phyloP scores from a whole-genome alignment of 2,113 vertebrate species.

The Sakesphorus luctuosus region DNA sequence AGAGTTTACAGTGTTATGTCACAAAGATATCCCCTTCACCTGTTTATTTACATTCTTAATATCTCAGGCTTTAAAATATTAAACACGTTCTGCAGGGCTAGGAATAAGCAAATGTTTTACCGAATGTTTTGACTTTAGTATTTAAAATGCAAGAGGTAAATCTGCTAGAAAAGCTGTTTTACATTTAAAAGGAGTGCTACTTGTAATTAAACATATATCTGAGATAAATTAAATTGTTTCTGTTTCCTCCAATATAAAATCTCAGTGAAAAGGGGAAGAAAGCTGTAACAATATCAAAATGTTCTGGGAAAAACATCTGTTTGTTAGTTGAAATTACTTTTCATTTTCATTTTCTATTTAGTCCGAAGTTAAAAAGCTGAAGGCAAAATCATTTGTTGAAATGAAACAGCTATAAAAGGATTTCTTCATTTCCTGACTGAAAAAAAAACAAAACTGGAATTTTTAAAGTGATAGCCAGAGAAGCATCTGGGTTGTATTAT shows the following conservation, averaged over 20 bases:
- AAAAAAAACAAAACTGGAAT: not conserved
- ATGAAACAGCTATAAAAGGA: not conserved
- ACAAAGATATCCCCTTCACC: not conserved
- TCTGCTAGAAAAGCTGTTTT: not conserved
- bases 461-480: constrained; percentile 17
- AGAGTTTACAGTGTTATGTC: not conserved
- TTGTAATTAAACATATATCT: not conserved
- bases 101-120: not conserved
- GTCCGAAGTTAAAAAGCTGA: not conserved
- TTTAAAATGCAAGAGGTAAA: not conserved
- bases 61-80: not conserved
- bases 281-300: not conserved
- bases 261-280: not conserved
- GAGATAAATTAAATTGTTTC: not conserved
- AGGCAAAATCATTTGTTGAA: constrained; percentile 8
- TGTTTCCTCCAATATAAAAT: not conserved
- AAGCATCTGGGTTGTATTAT: constrained; percentile 34
- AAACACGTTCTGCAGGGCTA: not conserved
- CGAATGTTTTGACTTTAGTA: not conserved
- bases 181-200: not conserved
- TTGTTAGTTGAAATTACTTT: not conserved
- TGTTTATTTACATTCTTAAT: not conserved
- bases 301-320: not conserved
- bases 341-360: not conserved
- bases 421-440: constrained; percentile 34